Percentiles rank a stretch among this genome's conserved stretches.
Evolutionary conservation across 2,888 invertebrate genomes (phyloP).

Genomic region (Pollenia amentaria): DNA sequence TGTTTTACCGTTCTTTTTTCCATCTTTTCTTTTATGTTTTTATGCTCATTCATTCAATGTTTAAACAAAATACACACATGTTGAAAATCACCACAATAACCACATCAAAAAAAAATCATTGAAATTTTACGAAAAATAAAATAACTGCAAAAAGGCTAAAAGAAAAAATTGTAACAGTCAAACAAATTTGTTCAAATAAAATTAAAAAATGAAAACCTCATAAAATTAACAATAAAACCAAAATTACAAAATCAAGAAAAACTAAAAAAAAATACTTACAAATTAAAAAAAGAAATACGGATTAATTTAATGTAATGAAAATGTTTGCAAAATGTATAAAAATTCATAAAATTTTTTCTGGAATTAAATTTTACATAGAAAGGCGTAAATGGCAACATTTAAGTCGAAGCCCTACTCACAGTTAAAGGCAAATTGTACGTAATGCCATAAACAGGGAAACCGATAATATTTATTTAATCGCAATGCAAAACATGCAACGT

Average conservation of each 20-base stretch:
- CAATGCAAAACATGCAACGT: too few relatives aligned
- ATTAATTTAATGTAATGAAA: too few relatives aligned
- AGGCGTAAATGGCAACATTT: too few relatives aligned
- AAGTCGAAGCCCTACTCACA: too few relatives aligned
- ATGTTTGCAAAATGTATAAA: background rate
- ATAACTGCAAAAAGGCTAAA: constrained; percentile 16
- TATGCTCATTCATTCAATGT: constrained; percentile 31
- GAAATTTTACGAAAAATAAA: constrained; percentile 40
- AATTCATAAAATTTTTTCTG: too few relatives aligned
- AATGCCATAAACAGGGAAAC: too few relatives aligned
- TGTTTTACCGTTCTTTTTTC: background rate
- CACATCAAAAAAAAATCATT: constrained; percentile 67
- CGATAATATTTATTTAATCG: too few relatives aligned
- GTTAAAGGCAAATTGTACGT: too few relatives aligned
- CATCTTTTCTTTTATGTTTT: background rate
- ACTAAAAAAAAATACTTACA: background rate
- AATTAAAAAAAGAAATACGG: background rate
- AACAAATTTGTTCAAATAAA: constrained; percentile 52
- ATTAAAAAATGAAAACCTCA: constrained; percentile 52
- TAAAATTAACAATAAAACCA: constrained; percentile 61
- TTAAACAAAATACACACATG: constrained; percentile 62
- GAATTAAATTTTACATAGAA: too few relatives aligned
- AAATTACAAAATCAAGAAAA: constrained; percentile 26
- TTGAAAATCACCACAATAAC: constrained; percentile 69
- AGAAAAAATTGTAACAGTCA: background rate